These are phyloP conservation scores for Leucophenga maculata DNA, from an alignment of 2,888 invertebrate species.

Conservation along the genomic window DNA sequence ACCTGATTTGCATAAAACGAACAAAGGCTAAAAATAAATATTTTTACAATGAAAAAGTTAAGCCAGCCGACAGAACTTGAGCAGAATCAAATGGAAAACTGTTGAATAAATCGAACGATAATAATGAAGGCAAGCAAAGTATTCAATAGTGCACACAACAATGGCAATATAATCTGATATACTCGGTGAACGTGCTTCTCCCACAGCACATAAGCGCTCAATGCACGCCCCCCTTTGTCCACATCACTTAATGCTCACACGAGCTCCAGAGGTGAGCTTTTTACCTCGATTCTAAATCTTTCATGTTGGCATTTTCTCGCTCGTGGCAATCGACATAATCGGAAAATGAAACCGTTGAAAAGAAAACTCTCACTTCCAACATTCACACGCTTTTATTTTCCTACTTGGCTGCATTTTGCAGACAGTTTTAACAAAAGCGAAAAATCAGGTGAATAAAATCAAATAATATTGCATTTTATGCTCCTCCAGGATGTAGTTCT, in stretches of 20 bases:
- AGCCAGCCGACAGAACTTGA: no score
- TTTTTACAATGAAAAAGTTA: no score
- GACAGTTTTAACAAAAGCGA: neutral
- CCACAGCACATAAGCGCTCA: neutral
- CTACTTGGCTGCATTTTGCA: neutral
- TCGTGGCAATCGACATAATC: conserved; percentile 2
- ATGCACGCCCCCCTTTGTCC: neutral
- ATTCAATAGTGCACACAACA: neutral
- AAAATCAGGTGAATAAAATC: conserved; percentile 8
- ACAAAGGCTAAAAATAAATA: no score
- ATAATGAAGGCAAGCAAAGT: neutral
- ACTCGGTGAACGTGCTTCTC: neutral
- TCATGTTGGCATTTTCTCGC: neutral
- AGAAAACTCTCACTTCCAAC: neutral
- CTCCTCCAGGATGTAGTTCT: neutral
- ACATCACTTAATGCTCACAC: neutral
- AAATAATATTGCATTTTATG: conserved; percentile 1
- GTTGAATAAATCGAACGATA: neutral
- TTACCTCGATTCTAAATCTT: neutral
- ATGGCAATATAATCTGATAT: conserved; percentile 6
- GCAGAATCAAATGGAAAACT: neutral
- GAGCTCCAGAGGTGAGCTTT: neutral
- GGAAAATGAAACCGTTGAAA: conserved; percentile 10
- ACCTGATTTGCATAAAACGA: neutral
- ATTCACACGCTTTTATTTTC: conserved; percentile 5